Evolutionary conservation across 1,140 invertebrate species (phyloP), one percentile per base, ranked within the genome.

Genomic region (Drosophila truncata): DNA sequence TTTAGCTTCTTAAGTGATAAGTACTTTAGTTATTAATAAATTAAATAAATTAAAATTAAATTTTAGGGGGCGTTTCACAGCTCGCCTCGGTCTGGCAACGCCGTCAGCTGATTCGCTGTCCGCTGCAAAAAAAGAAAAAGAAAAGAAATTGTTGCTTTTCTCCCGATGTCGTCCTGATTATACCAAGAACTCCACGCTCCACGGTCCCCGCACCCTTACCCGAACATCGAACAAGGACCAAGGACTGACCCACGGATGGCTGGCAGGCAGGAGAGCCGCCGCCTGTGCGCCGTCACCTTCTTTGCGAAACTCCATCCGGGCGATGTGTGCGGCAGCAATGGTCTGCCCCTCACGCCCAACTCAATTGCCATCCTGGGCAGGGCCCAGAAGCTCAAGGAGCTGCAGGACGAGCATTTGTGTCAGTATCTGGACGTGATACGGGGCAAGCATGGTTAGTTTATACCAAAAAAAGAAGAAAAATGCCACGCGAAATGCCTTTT

Each of bases 371-470:
- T 99, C 87, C 94, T 98, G 59, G 98, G 98, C 18, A 95, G 96
- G 86, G 97, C 98, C 57, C 97, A 98, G 91, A 94, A 95, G 50
- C 93, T 99, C 3, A 97, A 97, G 91, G 96, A 95, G 1, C 93
- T 99, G 47, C 93, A 95, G 64, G 97, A 98, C 93, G 94, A 95
- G 10, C 95, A 97, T 94, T 94, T 99, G 37, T 98, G 97, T 82
- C 95, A 95, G 66, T 99, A 99, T 94, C 93, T 99, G 11, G 98
- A 99, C 93, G 96, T 99, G 57, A 96, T 97, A 70, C 94, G 98
- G 86, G 97, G 97, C 63, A 99, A 99, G 95, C 98, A 99, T 95
- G 98, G 98, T n/a, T n/a, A n/a, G n/a, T n/a, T n/a, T n/a, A n/a
- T n/a, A n/a, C n/a, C n/a, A n/a, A n/a, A n/a, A n/a, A n/a, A n/a